Evolutionary conservation across 92 coral and sea anemone species (phyloP).

Genomic region (Scolanthus callimorphus): DNA sequence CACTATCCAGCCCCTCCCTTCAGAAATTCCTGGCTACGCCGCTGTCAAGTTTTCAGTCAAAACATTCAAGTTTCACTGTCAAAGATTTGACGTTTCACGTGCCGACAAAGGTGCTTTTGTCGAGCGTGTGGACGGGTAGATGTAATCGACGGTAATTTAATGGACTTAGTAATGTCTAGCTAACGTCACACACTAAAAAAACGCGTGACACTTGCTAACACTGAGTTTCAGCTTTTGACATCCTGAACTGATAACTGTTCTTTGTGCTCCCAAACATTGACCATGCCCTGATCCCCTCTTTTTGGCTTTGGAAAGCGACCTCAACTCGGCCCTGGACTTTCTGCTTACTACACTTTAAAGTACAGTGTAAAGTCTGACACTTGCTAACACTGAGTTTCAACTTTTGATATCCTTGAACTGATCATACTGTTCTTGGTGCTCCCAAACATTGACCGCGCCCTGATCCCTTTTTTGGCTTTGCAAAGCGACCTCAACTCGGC

Average conservation of each 20-base stretch:
- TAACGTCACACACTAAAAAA: too few relatives aligned
- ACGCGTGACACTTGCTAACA: not conserved
- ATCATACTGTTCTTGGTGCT: not conserved
- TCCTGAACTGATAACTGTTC: not conserved
- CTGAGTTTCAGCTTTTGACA: not conserved
- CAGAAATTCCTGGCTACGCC: too few relatives aligned
- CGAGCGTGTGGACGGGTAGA: too few relatives aligned
- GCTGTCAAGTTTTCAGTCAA: too few relatives aligned
- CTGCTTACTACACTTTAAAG: conserved; percentile 40
- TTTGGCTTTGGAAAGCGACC: conserved; percentile 2
- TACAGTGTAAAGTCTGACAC: too few relatives aligned
- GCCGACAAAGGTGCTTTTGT: too few relatives aligned
- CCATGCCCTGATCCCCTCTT: not conserved
- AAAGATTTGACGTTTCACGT: too few relatives aligned
- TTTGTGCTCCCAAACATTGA: not conserved
- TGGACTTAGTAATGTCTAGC: too few relatives aligned
- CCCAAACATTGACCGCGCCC: not conserved
- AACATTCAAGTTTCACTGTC: too few relatives aligned
- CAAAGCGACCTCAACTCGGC: conserved; percentile 17
- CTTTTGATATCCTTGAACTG: not conserved
- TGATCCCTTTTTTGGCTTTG: not conserved
- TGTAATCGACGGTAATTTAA: too few relatives aligned
- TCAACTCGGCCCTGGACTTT: conserved; percentile 31
- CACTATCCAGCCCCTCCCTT: too few relatives aligned
- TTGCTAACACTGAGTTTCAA: not conserved